A percentile compares a stretch with the other conserved stretches of the same genome.
Conservation (phyloP, 1,140 invertebrate species). For the Euschistus heros region DNA sequence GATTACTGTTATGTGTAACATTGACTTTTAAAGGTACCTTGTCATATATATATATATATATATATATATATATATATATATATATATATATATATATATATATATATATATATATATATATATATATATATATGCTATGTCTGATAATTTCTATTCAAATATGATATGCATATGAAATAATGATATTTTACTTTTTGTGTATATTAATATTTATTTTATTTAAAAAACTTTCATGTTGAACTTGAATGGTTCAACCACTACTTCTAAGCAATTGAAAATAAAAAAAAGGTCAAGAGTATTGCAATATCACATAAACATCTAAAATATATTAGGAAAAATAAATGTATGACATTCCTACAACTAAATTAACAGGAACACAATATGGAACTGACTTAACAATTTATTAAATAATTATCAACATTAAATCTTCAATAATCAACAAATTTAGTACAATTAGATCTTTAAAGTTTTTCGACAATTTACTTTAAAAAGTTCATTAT, state of each 20-base stretch:
- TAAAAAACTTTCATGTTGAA: slow-evolving; percentile 5
- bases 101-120: neutral
- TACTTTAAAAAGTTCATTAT: neutral
- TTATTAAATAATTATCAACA: neutral
- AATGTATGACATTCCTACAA: neutral
- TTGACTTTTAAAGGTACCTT: neutral
- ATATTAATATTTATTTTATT: neutral
- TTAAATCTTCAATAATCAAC: slow-evolving; percentile 6
- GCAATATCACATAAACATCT: slow-evolving; percentile 4
- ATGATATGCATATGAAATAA: too few relatives aligned
- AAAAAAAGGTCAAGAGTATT: slow-evolving; percentile 1
- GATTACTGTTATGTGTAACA: slow-evolving; percentile 14
- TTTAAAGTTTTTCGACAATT: neutral
- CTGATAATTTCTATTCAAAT: neutral
- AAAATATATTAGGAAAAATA: slow-evolving; percentile 14
- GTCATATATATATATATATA: neutral
- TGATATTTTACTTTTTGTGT: too few relatives aligned
- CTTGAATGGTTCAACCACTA: neutral
- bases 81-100: neutral
- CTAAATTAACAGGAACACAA: slow-evolving; percentile 17
- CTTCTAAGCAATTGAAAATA: neutral
- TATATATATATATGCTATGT: neutral
- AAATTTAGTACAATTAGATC: neutral
- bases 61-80: neutral
- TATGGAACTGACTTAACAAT: slow-evolving; percentile 7